These are phyloP conservation scores for Neodon shergylaensis DNA, from an alignment of 2,113 vertebrate species.

Conservation along the genomic window DNA sequence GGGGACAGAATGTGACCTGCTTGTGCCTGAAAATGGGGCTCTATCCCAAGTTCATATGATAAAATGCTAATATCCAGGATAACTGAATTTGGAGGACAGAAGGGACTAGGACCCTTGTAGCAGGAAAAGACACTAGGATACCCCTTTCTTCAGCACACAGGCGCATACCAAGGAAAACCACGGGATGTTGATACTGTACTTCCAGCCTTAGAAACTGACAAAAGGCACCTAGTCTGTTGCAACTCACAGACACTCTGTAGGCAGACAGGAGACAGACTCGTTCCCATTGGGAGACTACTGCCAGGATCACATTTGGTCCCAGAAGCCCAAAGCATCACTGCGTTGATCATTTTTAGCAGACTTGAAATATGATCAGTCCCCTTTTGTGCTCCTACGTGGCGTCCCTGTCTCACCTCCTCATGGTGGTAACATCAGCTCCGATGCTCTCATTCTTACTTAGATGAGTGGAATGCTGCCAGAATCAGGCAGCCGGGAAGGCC, in stretches of 20 bases:
- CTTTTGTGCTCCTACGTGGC: neutral
- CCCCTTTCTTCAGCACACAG: neutral
- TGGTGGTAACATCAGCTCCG: neutral
- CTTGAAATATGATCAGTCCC: neutral
- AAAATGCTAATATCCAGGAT: neutral
- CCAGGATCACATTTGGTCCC: neutral
- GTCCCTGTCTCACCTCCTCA: neutral
- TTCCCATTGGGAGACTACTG: neutral
- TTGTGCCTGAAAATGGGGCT: neutral
- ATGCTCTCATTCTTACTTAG: neutral
- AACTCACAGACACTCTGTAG: neutral
- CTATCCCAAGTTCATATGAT: neutral
- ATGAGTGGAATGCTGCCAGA: neutral
- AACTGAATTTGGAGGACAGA: neutral
- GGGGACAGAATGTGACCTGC: neutral
- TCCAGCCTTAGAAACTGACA: neutral
- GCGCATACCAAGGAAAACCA: neutral
- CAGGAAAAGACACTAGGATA: neutral
- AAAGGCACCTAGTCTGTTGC: neutral
- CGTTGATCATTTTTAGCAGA: constrained; percentile 11
- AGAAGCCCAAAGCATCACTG: neutral
- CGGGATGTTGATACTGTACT: neutral
- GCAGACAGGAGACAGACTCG: neutral
- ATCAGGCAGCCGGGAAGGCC: neutral
- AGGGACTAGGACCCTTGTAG: neutral